Evolutionary conservation across 2,113 vertebrate genomes (phyloP).

Genomic region (Rhinopomastus cyanomelas): DNA sequence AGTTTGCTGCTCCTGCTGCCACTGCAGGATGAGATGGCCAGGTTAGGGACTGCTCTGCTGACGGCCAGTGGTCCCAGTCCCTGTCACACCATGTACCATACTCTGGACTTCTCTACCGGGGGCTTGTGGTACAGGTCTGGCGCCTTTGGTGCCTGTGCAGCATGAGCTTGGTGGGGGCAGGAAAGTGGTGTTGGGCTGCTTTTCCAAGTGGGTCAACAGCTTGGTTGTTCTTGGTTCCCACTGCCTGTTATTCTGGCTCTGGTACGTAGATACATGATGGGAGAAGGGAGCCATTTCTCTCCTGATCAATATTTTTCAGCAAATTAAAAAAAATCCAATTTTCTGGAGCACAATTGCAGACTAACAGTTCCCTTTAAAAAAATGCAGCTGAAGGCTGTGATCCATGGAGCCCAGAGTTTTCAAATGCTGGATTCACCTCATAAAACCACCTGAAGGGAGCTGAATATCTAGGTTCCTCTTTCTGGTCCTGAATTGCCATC

Average conservation of each 20-base stretch:
- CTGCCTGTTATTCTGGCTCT: background rate
- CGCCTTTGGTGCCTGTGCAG: background rate
- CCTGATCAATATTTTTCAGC: background rate
- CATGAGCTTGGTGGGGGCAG: background rate
- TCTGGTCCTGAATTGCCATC: slow-evolving; percentile 15
- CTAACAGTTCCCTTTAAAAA: background rate
- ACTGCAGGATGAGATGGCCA: background rate
- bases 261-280: background rate
- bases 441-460: background rate
- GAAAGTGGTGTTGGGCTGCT: background rate
- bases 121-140: background rate
- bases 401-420: background rate
- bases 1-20: background rate
- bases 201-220: background rate
- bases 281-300: background rate
- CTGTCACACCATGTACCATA: background rate
- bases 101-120: background rate
- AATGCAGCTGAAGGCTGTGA: background rate
- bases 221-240: background rate
- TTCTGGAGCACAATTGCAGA: background rate
- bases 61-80: background rate
- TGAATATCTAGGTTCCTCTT: background rate
- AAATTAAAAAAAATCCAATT: background rate
- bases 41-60: background rate
- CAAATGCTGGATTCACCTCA: background rate